Percentiles rank a stretch among this genome's conserved stretches.
phyloP scores from a whole-genome alignment of 2,888 invertebrate genomes.

The Alsophila aescularia region DNA sequence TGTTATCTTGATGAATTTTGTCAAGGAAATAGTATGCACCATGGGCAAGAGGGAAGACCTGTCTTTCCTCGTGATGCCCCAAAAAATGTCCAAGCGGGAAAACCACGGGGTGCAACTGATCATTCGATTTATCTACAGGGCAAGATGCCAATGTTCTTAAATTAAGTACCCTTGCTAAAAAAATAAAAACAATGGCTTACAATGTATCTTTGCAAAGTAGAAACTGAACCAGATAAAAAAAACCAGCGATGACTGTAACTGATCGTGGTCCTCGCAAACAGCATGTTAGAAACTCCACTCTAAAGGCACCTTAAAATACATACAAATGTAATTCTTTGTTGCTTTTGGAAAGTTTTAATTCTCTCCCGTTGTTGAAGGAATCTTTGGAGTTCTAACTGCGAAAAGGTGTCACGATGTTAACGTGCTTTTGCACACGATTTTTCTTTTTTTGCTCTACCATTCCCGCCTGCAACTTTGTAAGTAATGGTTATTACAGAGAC shows the following conservation, averaged over 20 bases:
- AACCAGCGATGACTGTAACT: slow-evolving; percentile 2
- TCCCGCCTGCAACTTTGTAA: slow-evolving; percentile 1
- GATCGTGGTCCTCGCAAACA: slow-evolving; percentile 9
- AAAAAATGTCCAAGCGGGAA: too few relatives aligned
- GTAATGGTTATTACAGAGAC: too few relatives aligned
- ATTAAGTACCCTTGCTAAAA: too few relatives aligned
- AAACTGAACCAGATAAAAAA: neutral
- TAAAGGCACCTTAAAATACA: neutral
- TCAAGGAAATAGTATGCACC: too few relatives aligned
- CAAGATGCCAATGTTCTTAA: too few relatives aligned
- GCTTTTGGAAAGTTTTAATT: neutral
- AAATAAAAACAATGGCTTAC: too few relatives aligned
- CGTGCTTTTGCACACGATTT: neutral
- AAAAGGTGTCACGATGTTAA: neutral
- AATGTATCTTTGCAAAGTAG: neutral
- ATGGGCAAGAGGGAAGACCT: too few relatives aligned
- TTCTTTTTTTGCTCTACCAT: slow-evolving; percentile 3
- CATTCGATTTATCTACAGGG: too few relatives aligned
- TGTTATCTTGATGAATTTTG: too few relatives aligned
- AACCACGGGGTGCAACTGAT: too few relatives aligned
- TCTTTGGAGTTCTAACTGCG: neutral
- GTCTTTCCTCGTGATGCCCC: too few relatives aligned
- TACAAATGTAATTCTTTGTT: neutral
- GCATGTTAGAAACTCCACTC: slow-evolving; percentile 8
- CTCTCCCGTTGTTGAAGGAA: neutral